Percentiles rank a stretch among this genome's conserved stretches.
phyloP scores from a whole-genome alignment of 2,797 vertebrate genomes.

The Remorina albescens region DNA sequence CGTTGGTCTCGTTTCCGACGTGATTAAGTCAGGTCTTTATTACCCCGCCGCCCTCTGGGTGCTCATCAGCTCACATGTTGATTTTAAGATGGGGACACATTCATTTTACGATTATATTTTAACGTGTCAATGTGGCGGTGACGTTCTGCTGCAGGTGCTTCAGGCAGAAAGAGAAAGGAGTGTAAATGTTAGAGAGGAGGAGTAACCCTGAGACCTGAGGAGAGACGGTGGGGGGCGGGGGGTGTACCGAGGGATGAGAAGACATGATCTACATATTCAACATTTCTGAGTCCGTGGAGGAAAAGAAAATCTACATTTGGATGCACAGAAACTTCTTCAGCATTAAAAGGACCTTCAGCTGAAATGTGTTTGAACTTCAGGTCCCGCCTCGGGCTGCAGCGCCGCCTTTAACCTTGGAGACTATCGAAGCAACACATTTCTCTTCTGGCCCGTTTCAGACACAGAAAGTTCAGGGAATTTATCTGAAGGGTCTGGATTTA shows the following conservation, averaged over 20 bases:
- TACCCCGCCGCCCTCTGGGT: constrained; percentile 41
- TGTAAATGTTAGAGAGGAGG: constrained; percentile 50
- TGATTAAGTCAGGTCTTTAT: constrained; percentile 45
- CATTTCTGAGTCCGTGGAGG: constrained; percentile 44
- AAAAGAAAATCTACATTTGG: constrained; percentile 33
- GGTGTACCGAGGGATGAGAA: constrained; percentile 41
- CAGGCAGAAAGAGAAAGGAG: constrained; percentile 33
- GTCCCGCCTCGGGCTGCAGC: not conserved
- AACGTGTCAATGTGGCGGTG: constrained; percentile 42
- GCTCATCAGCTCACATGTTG: constrained; percentile 53
- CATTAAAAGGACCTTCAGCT: not conserved
- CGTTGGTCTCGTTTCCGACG: not conserved
- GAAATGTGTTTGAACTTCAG: constrained; percentile 22
- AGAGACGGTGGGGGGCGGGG: not conserved
- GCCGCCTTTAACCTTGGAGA: not conserved
- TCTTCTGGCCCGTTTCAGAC: too few species aligned
- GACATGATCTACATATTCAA: constrained; percentile 70
- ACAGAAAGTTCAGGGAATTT: too few species aligned
- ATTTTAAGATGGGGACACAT: constrained; percentile 63
- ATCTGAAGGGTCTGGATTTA: not conserved
- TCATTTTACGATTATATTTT: constrained; percentile 67
- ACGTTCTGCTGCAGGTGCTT: constrained; percentile 50
- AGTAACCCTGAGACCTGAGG: constrained; percentile 48
- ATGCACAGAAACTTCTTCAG: constrained; percentile 40
- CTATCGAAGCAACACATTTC: not conserved